phyloP scores from a whole-genome alignment of 2,888 invertebrate species.

The Drosophila kanekoi region DNA sequence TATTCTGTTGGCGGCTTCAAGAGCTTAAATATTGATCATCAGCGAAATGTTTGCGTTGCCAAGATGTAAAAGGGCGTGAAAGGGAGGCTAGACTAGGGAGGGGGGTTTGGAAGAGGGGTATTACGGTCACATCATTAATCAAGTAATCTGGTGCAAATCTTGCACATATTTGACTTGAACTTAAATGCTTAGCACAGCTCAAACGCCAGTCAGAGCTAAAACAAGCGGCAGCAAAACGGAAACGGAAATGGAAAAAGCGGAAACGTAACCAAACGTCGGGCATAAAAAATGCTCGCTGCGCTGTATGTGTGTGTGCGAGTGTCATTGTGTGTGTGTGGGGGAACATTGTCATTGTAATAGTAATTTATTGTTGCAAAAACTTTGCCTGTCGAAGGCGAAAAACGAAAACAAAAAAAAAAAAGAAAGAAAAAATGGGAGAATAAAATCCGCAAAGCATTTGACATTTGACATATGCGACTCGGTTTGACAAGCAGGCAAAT shows the following conservation, averaged over 20 bases:
- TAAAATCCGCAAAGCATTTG: slow-evolving; percentile 60
- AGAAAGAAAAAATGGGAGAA: slow-evolving; percentile 19
- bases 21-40: neutral
- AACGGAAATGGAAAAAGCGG: slow-evolving; percentile 40
- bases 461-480: slow-evolving; percentile 76
- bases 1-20: neutral
- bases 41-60: neutral
- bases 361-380: slow-evolving; percentile 73
- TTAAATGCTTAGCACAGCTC: slow-evolving; percentile 56
- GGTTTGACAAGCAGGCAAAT: slow-evolving; percentile 76
- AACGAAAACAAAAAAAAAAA: slow-evolving; percentile 7
- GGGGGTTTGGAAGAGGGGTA: neutral
- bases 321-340: slow-evolving; percentile 1
- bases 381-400: slow-evolving; percentile 43
- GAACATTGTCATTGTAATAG: slow-evolving; percentile 74
- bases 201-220: slow-evolving; percentile 37
- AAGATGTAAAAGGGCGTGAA: neutral
- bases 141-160: slow-evolving; percentile 59
- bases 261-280: slow-evolving; percentile 54
- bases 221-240: slow-evolving; percentile 26
- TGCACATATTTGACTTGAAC: slow-evolving; percentile 61
- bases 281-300: slow-evolving; percentile 61
- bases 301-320: neutral
- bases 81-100: neutral
- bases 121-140: slow-evolving; percentile 52